Percentiles rank a stretch among this genome's conserved stretches.
phyloP scores from a whole-genome alignment of 1,140 invertebrate genomes.

The Temnothorax longispinosus region DNA sequence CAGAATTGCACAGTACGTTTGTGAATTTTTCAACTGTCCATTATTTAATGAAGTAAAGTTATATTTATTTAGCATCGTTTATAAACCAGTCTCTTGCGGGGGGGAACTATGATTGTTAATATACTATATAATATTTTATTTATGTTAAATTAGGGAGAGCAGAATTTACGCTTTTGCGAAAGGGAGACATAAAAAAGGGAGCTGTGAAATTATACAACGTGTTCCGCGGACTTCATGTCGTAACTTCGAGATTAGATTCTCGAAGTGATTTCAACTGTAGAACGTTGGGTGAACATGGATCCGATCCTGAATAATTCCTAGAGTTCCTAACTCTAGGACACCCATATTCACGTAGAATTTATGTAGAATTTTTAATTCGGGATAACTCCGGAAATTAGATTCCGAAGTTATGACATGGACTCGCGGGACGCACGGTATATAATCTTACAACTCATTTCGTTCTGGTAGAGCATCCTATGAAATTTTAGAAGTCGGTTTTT shows the following conservation, averaged over 20 bases:
- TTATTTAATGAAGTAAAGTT: not conserved
- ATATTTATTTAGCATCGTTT: not conserved
- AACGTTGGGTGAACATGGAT: slow-evolving; percentile 36
- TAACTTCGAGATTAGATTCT: slow-evolving; percentile 41
- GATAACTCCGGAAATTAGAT: slow-evolving; percentile 51
- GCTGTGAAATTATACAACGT: slow-evolving; percentile 17
- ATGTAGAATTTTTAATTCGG: slow-evolving; percentile 53
- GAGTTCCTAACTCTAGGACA: slow-evolving; percentile 36
- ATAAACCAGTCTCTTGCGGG: not conserved
- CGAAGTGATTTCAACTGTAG: slow-evolving; percentile 28
- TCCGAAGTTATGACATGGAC: slow-evolving; percentile 33
- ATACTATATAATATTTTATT: not conserved
- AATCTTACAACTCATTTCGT: slow-evolving; percentile 52
- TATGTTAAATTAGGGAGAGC: not conserved
- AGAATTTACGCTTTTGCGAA: not conserved
- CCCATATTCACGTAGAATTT: slow-evolving; percentile 41
- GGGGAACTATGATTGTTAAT: not conserved
- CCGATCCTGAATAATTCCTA: slow-evolving; percentile 46
- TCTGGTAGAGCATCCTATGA: slow-evolving; percentile 14
- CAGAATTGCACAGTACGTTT: not conserved
- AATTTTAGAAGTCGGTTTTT: slow-evolving; percentile 37
- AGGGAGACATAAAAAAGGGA: not conserved
- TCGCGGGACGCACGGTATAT: slow-evolving; percentile 12
- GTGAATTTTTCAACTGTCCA: not conserved
- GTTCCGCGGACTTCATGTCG: slow-evolving; percentile 7